Base-by-base conservation (phyloP, 2,113 vertebrate species). In the Callipepla squamata region DNA sequence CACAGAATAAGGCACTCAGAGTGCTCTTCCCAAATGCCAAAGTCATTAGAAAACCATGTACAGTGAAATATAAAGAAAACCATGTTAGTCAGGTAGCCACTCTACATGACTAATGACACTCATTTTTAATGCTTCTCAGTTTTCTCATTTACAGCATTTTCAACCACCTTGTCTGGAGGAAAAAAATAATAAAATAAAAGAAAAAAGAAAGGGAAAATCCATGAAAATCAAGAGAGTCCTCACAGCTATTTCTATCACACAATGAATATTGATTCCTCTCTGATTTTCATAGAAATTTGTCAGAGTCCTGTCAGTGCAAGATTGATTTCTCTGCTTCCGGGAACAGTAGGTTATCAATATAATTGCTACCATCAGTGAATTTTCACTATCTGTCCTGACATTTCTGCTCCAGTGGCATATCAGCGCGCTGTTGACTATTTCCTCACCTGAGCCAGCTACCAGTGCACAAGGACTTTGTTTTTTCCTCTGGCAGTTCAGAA, bases 211-310 rank as follows among this genome's bases (percentile, higher is more conserved):
- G 15, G 7, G 15, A 42, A 50, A 59, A 87, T 10, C 5, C n/a
- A 38, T 7, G 16, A 30, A 65, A 88, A 85, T 2, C 42, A 85
- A 76, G 34, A 73, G 74, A 85, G 26, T 20, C 61, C 62, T 87
- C 34, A 79, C 69, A 80, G 68, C 72, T 89, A 28, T 87, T 95
- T 91, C 84, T 61, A 81, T 65, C 15, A 45, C 59, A 90, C 69
- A 89, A 94, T 12, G 34, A 95, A 85, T 95, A 97, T 93, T 88
- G 96, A 96, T 94, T 94, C 73, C 80, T 93, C 95, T 96, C 91
- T 93, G 91, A 96, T 95, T 96, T 96, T 82, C 92, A 83, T 40
- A 76, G 91, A 91, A 95, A 93, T 91, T 89, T 92, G 77, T 94
- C 95, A 93, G 91, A 83, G 48, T 55, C 42, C 48, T 95, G 90